phyloP scores from a whole-genome alignment of 2,113 vertebrate species.

The Otolemur garnettii region DNA sequence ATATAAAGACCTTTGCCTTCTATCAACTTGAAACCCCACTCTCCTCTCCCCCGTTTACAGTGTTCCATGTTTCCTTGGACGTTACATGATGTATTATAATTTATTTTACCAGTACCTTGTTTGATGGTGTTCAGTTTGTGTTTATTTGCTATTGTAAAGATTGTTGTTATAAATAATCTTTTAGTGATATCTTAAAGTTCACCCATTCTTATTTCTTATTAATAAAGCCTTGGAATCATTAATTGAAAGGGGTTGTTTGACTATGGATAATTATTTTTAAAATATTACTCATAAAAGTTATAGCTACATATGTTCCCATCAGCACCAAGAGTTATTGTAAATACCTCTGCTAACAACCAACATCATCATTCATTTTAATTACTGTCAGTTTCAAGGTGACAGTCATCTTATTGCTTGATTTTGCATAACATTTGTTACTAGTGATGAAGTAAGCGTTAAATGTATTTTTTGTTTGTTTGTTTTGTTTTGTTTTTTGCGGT shows the following conservation, averaged over 20 bases:
- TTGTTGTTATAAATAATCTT: neutral
- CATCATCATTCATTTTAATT: neutral
- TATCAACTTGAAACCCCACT: neutral
- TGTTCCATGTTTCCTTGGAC: neutral
- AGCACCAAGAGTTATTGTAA: neutral
- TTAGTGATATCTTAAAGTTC: neutral
- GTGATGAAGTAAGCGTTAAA: neutral
- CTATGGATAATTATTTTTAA: neutral
- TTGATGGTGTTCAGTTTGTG: neutral
- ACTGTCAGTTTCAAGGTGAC: neutral
- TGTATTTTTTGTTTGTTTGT: too few relatives aligned
- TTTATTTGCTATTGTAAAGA: neutral
- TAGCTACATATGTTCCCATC: neutral
- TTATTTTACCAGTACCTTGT: neutral
- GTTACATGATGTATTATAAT: neutral
- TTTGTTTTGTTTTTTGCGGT: too few relatives aligned
- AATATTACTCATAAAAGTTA: neutral
- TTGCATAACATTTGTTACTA: neutral
- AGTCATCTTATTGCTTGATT: neutral
- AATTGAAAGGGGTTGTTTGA: neutral
- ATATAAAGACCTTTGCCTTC: neutral
- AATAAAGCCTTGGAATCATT: conserved; percentile 9
- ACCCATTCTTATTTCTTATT: neutral
- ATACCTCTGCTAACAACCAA: neutral
- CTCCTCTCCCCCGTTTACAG: neutral